Evolutionary conservation across 1,140 invertebrate genomes (phyloP).

Genomic region (Elymnias hypermnestra): DNA sequence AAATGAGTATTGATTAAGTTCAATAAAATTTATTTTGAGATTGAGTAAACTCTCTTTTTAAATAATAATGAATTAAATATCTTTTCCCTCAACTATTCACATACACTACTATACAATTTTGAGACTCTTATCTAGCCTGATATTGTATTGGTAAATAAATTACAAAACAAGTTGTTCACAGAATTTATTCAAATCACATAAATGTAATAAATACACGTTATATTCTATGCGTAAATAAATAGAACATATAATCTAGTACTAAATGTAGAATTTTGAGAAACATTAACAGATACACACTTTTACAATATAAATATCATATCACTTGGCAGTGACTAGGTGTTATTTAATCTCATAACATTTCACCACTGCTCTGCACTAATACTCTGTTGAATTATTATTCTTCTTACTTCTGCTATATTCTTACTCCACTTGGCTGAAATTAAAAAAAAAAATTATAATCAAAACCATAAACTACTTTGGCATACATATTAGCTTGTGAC

Average conservation of each 20-base stretch:
- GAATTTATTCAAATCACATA: constrained; percentile 1
- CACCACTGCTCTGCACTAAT: constrained; percentile 48
- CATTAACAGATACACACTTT: constrained; percentile 14
- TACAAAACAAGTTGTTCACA: neutral
- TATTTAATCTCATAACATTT: constrained; percentile 23
- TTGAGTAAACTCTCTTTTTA: too few species aligned
- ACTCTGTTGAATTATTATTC: constrained; percentile 39
- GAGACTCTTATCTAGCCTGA: too few species aligned
- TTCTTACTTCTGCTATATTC: constrained; percentile 14
- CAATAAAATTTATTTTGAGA: too few species aligned
- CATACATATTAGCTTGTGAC: too few species aligned
- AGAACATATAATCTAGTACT: constrained; percentile 16
- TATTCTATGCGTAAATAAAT: constrained; percentile 20
- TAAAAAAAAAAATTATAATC: constrained; percentile 27
- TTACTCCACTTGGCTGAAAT: constrained; percentile 63
- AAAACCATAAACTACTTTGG: too few species aligned
- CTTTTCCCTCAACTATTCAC: too few species aligned
- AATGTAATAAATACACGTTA: constrained; percentile 8
- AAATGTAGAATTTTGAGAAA: constrained; percentile 19
- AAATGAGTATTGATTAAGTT: too few species aligned
- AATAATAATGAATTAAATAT: too few species aligned
- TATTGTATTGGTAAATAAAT: too few species aligned
- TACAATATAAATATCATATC: constrained; percentile 17
- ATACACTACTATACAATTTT: too few species aligned
- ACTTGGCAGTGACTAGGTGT: constrained; percentile 12